Evolutionary conservation across 2,113 vertebrate genomes (phyloP).

Genomic region (Sminthopsis crassicaudata): DNA sequence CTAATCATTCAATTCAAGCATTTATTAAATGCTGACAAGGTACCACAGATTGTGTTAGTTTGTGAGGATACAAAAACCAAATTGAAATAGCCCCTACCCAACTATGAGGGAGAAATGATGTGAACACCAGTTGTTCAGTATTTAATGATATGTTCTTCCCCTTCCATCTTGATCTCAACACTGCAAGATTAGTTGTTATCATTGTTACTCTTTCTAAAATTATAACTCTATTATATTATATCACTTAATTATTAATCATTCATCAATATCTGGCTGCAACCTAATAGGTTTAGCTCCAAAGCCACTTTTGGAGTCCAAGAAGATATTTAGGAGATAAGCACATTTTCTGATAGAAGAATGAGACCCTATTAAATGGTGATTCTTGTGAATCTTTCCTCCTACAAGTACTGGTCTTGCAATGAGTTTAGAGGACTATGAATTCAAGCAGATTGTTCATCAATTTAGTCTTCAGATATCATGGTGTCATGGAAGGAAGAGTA

Average conservation of each 20-base stretch:
- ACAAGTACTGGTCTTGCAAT: slow-evolving; percentile 24
- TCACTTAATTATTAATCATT: slow-evolving; percentile 73
- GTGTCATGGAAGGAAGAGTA: too few species aligned
- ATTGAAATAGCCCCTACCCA: not conserved
- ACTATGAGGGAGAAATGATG: slow-evolving; percentile 32
- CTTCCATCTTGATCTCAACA: slow-evolving; percentile 52
- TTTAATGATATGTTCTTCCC: slow-evolving; percentile 70
- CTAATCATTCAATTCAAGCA: not conserved
- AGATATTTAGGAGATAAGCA: slow-evolving; percentile 52
- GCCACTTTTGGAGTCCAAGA: slow-evolving; percentile 68
- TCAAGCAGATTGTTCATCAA: slow-evolving; percentile 49
- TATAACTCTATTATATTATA: slow-evolving; percentile 78
- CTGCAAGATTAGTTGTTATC: slow-evolving; percentile 63
- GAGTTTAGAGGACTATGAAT: slow-evolving; percentile 45
- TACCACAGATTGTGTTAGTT: not conserved
- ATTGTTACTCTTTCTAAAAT: slow-evolving; percentile 78
- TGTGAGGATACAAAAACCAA: not conserved
- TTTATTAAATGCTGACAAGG: not conserved
- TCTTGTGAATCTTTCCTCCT: slow-evolving; percentile 44
- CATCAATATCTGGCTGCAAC: slow-evolving; percentile 76
- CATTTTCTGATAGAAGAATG: slow-evolving; percentile 64
- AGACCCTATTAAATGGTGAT: slow-evolving; percentile 48
- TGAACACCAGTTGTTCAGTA: slow-evolving; percentile 61
- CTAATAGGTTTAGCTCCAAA: slow-evolving; percentile 74
- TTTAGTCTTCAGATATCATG: too few species aligned